Percentiles rank a stretch among this genome's conserved stretches.
Evolutionary conservation across 2,888 invertebrate genomes (phyloP).

Genomic region (Drosophila kanekoi): DNA sequence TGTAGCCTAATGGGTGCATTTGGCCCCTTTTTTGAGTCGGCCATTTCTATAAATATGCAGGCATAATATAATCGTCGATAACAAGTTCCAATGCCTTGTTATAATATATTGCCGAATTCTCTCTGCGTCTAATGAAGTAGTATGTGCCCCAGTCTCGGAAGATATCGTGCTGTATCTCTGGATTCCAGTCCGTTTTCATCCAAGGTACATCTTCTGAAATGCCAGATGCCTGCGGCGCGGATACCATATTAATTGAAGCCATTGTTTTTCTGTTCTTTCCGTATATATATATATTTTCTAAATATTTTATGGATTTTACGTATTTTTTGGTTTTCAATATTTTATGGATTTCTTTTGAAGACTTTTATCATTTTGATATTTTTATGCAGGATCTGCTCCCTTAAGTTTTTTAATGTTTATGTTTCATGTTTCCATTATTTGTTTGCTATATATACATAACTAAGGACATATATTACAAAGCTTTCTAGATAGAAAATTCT

Average conservation of each 20-base stretch:
- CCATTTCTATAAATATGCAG: conserved; percentile 30
- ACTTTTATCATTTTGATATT: no score
- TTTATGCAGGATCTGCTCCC: no score
- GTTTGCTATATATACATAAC: no score
- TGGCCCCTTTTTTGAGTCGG: conserved; percentile 51
- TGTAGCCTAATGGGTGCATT: conserved; percentile 76
- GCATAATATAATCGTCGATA: conserved; percentile 60
- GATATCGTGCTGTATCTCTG: conserved; percentile 77
- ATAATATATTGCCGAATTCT: conserved; percentile 77
- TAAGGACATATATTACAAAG: no score
- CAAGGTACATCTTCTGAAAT: conserved; percentile 49
- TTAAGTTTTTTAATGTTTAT: no score
- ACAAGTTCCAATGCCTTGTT: conserved; percentile 73
- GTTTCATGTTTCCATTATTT: no score
- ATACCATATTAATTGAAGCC: conserved; percentile 59
- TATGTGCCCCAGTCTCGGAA: conserved; percentile 82
- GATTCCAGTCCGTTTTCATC: conserved; percentile 72
- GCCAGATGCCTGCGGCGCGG: neutral
- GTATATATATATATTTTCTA: no score
- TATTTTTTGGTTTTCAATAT: no score
- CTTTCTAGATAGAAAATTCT: no score
- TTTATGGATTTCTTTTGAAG: no score
- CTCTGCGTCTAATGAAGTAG: conserved; percentile 76
- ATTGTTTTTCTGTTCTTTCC: conserved; percentile 17
- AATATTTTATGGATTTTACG: no score